Evolutionary conservation across 2,113 vertebrate genomes (phyloP).

Genomic region (Manacus vitellinus): DNA sequence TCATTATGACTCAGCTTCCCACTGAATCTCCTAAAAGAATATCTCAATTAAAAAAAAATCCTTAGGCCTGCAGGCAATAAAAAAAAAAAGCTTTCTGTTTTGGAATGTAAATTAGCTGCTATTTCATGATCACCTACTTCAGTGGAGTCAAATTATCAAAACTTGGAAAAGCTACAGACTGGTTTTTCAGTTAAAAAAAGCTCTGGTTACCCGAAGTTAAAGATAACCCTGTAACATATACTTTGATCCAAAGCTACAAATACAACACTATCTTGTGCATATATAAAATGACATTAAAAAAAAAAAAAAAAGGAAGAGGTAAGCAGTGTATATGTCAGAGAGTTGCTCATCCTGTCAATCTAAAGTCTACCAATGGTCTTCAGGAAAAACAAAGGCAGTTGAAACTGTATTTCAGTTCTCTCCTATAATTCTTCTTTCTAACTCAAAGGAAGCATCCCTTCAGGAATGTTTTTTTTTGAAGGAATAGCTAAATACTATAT

Average conservation of each 20-base stretch:
- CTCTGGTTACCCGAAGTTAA: background rate
- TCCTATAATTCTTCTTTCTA: background rate
- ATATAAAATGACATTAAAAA: background rate
- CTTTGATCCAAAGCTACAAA: background rate
- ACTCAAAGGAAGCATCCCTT: background rate
- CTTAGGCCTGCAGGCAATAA: background rate
- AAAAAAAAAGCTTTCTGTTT: constrained; percentile 29
- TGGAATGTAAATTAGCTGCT: constrained; percentile 50
- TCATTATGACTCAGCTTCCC: background rate
- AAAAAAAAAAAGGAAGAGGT: background rate
- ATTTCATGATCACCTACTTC: constrained; percentile 4
- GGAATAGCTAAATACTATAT: background rate
- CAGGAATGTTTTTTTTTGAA: background rate
- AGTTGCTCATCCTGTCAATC: background rate
- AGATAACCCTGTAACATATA: background rate
- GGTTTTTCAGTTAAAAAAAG: constrained; percentile 30
- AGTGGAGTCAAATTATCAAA: constrained; percentile 39
- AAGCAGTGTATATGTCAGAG: background rate
- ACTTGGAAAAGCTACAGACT: constrained; percentile 28
- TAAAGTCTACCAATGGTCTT: background rate
- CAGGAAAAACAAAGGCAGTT: background rate
- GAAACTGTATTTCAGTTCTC: background rate
- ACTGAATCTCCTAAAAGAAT: background rate
- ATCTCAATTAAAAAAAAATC: background rate
- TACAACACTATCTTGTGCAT: background rate